phyloP scores from a whole-genome alignment of 2,113 vertebrate species.

The Tauraco erythrolophus region DNA sequence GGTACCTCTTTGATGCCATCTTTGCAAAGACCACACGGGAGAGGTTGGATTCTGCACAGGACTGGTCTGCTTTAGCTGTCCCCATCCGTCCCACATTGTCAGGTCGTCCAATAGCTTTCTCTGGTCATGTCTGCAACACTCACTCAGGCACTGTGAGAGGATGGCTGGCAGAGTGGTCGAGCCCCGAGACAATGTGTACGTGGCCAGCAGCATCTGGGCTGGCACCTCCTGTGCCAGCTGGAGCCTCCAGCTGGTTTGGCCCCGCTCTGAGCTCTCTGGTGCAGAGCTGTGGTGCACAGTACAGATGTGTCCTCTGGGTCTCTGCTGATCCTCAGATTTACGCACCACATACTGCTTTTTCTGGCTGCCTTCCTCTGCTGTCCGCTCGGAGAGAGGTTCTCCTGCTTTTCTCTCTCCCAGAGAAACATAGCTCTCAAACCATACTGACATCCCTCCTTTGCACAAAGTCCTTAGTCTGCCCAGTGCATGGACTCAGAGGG shows the following conservation, averaged over 20 bases:
- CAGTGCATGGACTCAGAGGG: not conserved
- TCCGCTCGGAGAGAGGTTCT: not conserved
- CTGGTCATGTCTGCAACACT: not conserved
- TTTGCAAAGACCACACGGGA: not conserved
- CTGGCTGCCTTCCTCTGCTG: not conserved
- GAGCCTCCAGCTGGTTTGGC: not conserved
- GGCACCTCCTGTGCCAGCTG: not conserved
- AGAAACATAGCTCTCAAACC: not conserved
- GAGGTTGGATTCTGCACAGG: not conserved
- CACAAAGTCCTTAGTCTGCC: not conserved
- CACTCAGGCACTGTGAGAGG: rapidly evolving
- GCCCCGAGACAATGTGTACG: rapidly evolving
- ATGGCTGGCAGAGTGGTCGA: not conserved
- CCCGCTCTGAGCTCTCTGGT: not conserved
- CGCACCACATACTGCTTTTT: not conserved
- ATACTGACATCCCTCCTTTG: not conserved
- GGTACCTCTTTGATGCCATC: not conserved
- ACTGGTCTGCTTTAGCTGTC: not conserved
- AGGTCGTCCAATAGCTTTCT: not conserved
- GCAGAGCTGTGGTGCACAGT: not conserved
- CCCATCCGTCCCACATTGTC: rapidly evolving
- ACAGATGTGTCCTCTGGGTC: not conserved
- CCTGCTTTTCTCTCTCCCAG: not conserved
- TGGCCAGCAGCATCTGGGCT: not conserved
- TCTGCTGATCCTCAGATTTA: not conserved